A percentile compares a stretch with the other conserved stretches of the same genome.
phyloP scores from a whole-genome alignment of 2,888 invertebrate species.

The Hybos culiciformis region DNA sequence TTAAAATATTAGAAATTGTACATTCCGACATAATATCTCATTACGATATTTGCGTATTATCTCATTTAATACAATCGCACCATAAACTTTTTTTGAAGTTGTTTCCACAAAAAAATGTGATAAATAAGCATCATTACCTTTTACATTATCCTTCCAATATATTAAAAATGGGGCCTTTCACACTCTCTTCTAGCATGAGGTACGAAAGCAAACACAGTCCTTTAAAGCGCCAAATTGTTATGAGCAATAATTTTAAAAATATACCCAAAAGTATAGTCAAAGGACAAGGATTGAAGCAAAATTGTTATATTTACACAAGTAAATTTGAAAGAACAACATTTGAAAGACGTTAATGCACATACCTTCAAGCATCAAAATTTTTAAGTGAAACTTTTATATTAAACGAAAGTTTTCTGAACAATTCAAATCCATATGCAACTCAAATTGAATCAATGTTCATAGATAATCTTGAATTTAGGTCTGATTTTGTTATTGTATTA shows the following conservation, averaged over 20 bases:
- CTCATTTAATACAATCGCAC: slow-evolving; percentile 1
- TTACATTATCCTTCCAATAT: slow-evolving; percentile 3
- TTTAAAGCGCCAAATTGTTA: slow-evolving; percentile 3
- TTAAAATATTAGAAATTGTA: slow-evolving; percentile 5
- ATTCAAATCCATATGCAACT: neutral
- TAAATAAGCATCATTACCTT: slow-evolving; percentile 7
- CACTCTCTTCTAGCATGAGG: neutral
- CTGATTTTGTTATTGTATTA: slow-evolving; percentile 1
- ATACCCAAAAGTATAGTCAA: slow-evolving; percentile 6
- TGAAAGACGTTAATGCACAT: neutral
- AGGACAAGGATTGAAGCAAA: slow-evolving; percentile 4
- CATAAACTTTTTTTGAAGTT: slow-evolving; percentile 4
- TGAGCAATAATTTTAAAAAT: slow-evolving; percentile 5
- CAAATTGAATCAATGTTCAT: neutral
- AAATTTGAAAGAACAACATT: neutral
- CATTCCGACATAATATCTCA: neutral
- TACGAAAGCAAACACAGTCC: slow-evolving; percentile 7
- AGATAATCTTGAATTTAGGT: neutral
- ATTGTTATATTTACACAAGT: slow-evolving; percentile 1
- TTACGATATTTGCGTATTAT: neutral
- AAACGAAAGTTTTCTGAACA: neutral
- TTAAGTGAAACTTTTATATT: neutral
- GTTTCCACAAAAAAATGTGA: slow-evolving; percentile 4
- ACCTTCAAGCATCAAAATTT: neutral
- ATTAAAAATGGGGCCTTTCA: slow-evolving; percentile 1